Conservation (phyloP, 2,113 vertebrate species). For the Falcunculus frontatus region DNA sequence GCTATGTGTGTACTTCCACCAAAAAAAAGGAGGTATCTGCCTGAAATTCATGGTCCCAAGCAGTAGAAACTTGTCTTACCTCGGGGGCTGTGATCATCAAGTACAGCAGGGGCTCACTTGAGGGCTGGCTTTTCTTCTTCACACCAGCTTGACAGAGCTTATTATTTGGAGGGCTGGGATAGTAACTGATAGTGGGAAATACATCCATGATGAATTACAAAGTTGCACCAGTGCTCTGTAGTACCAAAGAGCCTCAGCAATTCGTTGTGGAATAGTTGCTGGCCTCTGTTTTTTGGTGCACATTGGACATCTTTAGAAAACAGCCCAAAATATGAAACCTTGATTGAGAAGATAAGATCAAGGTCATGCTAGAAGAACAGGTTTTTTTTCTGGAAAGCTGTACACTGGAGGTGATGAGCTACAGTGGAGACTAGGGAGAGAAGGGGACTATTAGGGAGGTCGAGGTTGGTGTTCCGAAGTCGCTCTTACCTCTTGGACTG, state of each 20-base stretch:
- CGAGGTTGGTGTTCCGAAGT: not conserved
- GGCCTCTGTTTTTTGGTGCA: not conserved
- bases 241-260: not conserved
- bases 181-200: not conserved
- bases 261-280: not conserved
- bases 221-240: not conserved
- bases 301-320: not conserved
- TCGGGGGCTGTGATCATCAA: not conserved
- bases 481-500: not conserved
- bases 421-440: not conserved
- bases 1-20: not conserved
- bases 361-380: not conserved
- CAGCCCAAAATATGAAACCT: not conserved
- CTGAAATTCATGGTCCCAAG: not conserved
- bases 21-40: not conserved
- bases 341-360: not conserved
- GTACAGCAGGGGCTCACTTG: not conserved
- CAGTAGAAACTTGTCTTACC: not conserved
- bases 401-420: not conserved
- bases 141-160: not conserved
- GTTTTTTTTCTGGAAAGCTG: not conserved
- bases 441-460: not conserved
- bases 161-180: not conserved
- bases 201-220: not conserved
- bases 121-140: not conserved